Base-by-base conservation (phyloP, 2,888 invertebrate species). In the Muscina levida region DNA sequence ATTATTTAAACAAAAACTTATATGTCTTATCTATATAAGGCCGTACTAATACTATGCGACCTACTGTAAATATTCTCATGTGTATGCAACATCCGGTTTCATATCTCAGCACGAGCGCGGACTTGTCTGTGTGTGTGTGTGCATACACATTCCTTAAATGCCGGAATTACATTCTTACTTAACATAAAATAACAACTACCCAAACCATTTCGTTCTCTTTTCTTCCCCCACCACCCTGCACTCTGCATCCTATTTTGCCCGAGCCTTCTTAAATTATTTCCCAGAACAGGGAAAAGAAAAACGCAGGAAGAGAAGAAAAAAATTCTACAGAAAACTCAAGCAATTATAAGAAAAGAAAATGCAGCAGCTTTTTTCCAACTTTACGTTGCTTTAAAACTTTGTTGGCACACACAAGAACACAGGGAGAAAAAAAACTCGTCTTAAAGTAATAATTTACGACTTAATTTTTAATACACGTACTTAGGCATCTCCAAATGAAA, bases 401-500 rank as follows among this genome's bases (percentile, higher is more conserved):
- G 72, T 70, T 57, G 57, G 17, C 67, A 68, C 51, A 51, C 19
- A 68, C 24, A 13, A 48, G 48, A 48, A 48, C 6, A 15, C n/a
- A 17, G 2, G 22, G 22, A 51, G 19, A 51, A 51, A 51, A 51
- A 59, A 53, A 53, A 22, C 22, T 22, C 62, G 19, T 37, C 62
- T 62, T 62, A 62, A 62, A 62, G 62, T 62, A 39, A 62, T 62
- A 62, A 71, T 57, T 81, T 74, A 62, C 48, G 70, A 73, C 66
- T 81, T 74, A 67, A 68, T 81, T 74, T 62, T 77, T 77, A 81
- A 72, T 77, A 68, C 62, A 72, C 46, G 37, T 62, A 22, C 62
- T 62, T 62, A 22, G 42, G 74, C 71, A 81, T 72, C 81, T 81
- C 62, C 71, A 77, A 74, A 81, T 81, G 74, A 81, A 81, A 81